These are phyloP conservation scores for Boloria selene DNA, from an alignment of 2,888 invertebrate genomes.

Conservation along the genomic window DNA sequence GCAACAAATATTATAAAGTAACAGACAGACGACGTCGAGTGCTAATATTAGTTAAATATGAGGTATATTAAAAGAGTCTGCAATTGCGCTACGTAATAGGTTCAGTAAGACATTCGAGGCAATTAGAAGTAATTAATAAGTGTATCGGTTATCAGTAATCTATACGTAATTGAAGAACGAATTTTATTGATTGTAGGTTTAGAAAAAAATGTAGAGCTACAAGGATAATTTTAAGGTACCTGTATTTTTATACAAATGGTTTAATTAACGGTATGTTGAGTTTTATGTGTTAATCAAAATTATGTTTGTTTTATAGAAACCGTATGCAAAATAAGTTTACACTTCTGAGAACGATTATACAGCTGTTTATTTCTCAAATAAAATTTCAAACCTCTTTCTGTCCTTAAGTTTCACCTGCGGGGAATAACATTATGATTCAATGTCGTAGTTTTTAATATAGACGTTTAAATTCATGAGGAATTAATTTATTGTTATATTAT, in stretches of 20 bases:
- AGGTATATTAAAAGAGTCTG: background rate
- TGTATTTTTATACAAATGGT: constrained; percentile 9
- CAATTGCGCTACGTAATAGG: background rate
- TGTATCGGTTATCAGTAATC: constrained; percentile 12
- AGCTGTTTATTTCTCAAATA: background rate
- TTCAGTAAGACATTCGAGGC: constrained; percentile 2
- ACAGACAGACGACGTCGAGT: background rate
- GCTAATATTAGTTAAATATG: background rate
- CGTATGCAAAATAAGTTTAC: background rate
- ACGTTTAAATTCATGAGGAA: no score
- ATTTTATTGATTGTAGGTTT: constrained; percentile 5
- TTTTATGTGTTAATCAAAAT: constrained; percentile 1
- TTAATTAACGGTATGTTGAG: background rate
- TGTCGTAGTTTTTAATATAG: no score
- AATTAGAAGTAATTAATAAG: constrained; percentile 17
- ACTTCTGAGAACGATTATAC: background rate
- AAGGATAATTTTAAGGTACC: background rate
- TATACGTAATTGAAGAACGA: constrained; percentile 11
- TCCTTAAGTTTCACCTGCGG: no score
- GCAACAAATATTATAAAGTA: no score
- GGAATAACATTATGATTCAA: no score
- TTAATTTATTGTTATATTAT: no score
- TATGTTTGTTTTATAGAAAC: constrained; percentile 4
- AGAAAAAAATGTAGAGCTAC: background rate
- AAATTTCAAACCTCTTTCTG: no score